Base-by-base conservation (phyloP, 2,797 vertebrate species). In the Cryptoblepharus egeriae region DNA sequence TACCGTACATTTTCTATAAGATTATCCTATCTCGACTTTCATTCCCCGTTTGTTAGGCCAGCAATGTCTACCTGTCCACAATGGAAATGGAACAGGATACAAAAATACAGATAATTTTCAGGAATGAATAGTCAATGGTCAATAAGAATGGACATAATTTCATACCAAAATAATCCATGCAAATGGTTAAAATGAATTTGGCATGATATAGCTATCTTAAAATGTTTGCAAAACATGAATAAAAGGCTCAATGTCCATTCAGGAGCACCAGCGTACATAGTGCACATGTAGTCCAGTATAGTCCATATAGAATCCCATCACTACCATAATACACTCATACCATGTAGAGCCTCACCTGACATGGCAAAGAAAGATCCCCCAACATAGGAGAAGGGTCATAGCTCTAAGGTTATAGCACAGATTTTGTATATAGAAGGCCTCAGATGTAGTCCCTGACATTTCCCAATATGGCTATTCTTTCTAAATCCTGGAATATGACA, bases 1-100 rank as follows among this genome's bases (percentile, higher is more conserved):
- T 93, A 93, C 89, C 85, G 90, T 93, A 93, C 89, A 90, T 93
- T 89, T 90, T 93, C 91, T 83, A 91, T 87, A 91, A 90, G 83
- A 92, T 92, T 89, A 85, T 83, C 77, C 81, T 91, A 76, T 81
- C 87, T 89, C 89, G 90, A 86, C 86, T 93, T 87, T 90, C 86
- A 90, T 91, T 88, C 85, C 84, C 87, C 90, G 88, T 92, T 91
- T 89, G 88, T 91, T 92, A 92, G 55, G 81, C 88, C 26, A 88
- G 79, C 91, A 92, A 82, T 88, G 74, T 88, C 83, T 81, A n/a
- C 84, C 74, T 84, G 52, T n/a, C 3, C 10, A 16, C 18, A 91
- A 91, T 90, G 83, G 86, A 91, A 91, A 84, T 72, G 72, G 57
- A 52, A 90, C 91, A 86, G 75, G 81, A 80, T 73, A 76, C 85